A percentile compares a stretch with the other conserved stretches of the same genome.
Conservation (phyloP, 2,888 invertebrate genomes). For the Ariolimax columbianus region DNA sequence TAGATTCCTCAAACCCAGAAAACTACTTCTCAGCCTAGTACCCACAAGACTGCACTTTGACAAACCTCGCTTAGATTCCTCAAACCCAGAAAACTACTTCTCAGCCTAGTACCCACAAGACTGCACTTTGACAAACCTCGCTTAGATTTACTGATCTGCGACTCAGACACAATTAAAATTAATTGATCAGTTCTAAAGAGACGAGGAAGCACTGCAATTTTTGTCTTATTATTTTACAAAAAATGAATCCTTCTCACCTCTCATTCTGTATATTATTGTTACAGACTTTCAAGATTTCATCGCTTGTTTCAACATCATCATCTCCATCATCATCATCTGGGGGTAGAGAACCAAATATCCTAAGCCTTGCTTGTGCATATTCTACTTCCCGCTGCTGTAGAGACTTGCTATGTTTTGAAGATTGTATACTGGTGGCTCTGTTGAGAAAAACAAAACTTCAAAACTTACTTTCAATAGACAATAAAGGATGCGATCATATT, state of each 20-base stretch:
- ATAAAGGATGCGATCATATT: background rate
- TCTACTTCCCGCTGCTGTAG: conserved; percentile 89
- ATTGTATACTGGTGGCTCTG: conserved; percentile 22
- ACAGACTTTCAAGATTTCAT: background rate
- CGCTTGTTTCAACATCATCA: background rate
- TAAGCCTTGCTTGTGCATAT: conserved; percentile 92
- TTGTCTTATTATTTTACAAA: no score
- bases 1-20: no score
- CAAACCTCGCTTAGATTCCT: no score
- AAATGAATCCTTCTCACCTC: background rate
- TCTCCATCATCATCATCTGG: conserved; percentile 50
- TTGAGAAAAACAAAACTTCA: background rate
- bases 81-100: no score
- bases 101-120: no score
- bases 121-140: no score
- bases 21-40: no score
- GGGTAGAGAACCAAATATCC: conserved; percentile 86
- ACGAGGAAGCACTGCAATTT: no score
- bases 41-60: no score
- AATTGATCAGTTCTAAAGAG: no score
- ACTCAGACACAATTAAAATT: no score
- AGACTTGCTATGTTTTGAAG: conserved; percentile 78
- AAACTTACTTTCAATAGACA: background rate
- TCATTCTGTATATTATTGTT: conserved; percentile 15
- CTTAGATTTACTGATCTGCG: no score